These are phyloP conservation scores for Cephalopterus ornatus DNA, from an alignment of 2,113 vertebrate species.

Conservation along the genomic window DNA sequence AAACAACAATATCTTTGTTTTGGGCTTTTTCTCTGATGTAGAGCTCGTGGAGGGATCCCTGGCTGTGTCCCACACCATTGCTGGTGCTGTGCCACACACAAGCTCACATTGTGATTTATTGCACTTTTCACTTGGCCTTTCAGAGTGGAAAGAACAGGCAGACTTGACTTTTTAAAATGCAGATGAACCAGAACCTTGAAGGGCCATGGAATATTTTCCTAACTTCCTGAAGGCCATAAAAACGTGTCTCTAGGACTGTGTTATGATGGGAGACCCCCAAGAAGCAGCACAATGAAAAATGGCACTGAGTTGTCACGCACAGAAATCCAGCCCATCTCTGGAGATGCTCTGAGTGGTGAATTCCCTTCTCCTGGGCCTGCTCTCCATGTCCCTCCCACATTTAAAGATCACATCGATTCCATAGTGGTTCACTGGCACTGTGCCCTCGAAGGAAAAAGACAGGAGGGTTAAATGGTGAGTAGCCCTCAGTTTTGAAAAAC, in stretches of 20 bases:
- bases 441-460: background rate
- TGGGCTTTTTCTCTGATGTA: background rate
- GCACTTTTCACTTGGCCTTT: conserved; percentile 15
- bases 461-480: conserved; percentile 30
- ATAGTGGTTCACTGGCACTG: conserved; percentile 17
- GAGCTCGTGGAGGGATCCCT: background rate
- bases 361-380: background rate
- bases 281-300: background rate
- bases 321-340: background rate
- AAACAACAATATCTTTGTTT: background rate
- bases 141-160: background rate
- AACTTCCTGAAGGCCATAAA: background rate
- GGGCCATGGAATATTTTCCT: background rate
- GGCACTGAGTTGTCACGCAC: background rate
- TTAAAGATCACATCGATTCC: background rate
- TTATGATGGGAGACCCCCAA: background rate
- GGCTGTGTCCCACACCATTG: background rate
- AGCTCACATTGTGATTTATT: background rate
- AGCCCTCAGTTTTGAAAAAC: conserved; percentile 45
- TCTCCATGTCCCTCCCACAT: background rate
- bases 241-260: background rate
- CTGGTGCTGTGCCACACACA: background rate
- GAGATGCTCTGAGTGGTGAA: background rate
- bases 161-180: conserved; percentile 51
- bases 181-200: conserved; percentile 14